phyloP scores from a whole-genome alignment of 2,113 vertebrate genomes.

The Pluvianellus socialis region DNA sequence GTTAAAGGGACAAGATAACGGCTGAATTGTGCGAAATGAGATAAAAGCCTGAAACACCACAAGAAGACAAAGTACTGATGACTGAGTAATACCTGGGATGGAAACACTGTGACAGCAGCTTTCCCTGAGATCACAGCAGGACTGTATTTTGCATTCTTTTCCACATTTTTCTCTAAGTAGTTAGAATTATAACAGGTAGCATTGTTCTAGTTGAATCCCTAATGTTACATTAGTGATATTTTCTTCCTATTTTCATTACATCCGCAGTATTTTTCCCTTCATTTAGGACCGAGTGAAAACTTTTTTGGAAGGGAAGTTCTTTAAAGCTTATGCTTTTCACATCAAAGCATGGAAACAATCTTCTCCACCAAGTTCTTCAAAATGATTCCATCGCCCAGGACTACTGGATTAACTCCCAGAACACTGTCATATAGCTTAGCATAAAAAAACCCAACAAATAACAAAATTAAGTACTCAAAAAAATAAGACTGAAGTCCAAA shows the following conservation, averaged over 20 bases:
- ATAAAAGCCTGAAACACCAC: constrained; percentile 30
- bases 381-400: neutral
- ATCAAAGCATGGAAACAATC: constrained; percentile 37
- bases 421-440: neutral
- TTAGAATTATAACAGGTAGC: constrained; percentile 46
- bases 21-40: constrained; percentile 42
- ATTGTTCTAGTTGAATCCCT: constrained; percentile 54
- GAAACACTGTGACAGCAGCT: constrained; percentile 13
- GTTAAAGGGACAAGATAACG: constrained; percentile 39
- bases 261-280: neutral
- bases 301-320: constrained; percentile 43
- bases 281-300: constrained; percentile 12
- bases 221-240: constrained; percentile 6
- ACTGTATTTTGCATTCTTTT: constrained; percentile 42
- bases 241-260: constrained; percentile 30
- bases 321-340: constrained; percentile 9
- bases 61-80: neutral
- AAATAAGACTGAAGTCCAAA: neutral
- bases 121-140: constrained; percentile 54
- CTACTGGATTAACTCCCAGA: neutral
- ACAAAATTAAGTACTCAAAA: neutral
- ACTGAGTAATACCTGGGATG: constrained; percentile 42
- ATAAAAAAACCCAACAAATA: neutral
- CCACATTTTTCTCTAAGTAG: constrained; percentile 10
- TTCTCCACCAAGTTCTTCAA: constrained; percentile 11